phyloP scores from a whole-genome alignment of 2,113 vertebrate genomes.

The Plotosus lineatus region DNA sequence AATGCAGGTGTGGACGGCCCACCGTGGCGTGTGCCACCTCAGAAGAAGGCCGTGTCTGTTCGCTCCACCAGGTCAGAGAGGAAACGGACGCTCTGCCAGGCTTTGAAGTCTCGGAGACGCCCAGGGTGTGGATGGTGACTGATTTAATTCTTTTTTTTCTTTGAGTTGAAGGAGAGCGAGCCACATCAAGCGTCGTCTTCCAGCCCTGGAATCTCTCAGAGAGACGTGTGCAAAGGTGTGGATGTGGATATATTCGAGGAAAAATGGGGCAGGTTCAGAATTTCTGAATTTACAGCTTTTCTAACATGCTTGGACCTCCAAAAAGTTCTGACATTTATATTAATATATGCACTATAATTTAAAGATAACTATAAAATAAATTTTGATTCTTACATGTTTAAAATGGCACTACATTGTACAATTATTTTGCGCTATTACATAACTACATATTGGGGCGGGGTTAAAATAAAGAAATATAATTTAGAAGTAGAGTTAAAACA shows the following conservation, averaged over 20 bases:
- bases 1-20: slow-evolving; percentile 90
- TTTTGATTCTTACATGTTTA: too few relatives aligned
- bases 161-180: slow-evolving; percentile 76
- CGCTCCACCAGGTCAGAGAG: slow-evolving; percentile 59
- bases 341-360: too few relatives aligned
- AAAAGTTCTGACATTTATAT: too few relatives aligned
- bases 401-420: too few relatives aligned
- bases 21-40: slow-evolving; percentile 52
- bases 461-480: too few relatives aligned
- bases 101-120: slow-evolving; percentile 77
- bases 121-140: slow-evolving; percentile 55
- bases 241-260: neutral
- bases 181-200: slow-evolving; percentile 90
- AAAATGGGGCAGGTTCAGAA: neutral
- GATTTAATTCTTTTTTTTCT: slow-evolving; percentile 53
- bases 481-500: too few relatives aligned
- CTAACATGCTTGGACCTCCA: neutral
- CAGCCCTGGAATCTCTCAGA: slow-evolving; percentile 60
- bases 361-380: too few relatives aligned
- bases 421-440: too few relatives aligned
- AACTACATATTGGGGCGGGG: too few relatives aligned
- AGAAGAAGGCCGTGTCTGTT: slow-evolving; percentile 81
- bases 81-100: slow-evolving; percentile 64
- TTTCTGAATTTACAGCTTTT: neutral
- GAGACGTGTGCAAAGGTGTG: slow-evolving; percentile 59